Evolutionary conservation across 2,797 vertebrate genomes (phyloP).

Genomic region (Danio choprae): DNA sequence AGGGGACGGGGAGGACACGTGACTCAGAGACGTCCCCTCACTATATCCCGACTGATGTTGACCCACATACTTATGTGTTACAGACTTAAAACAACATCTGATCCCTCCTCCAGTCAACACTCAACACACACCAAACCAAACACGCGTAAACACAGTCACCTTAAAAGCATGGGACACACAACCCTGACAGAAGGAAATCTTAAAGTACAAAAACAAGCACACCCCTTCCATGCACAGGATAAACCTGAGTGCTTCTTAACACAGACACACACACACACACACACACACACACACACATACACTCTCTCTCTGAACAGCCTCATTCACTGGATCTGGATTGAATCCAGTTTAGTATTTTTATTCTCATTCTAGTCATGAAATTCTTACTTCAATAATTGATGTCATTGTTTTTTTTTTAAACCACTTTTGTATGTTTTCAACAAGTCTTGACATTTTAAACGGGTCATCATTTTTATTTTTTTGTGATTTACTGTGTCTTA

Average conservation of each 20-base stretch:
- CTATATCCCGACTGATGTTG: constrained; percentile 40
- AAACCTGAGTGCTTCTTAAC: constrained; percentile 32
- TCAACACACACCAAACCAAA: constrained; percentile 45
- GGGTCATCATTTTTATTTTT: constrained; percentile 38
- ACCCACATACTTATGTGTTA: constrained; percentile 50
- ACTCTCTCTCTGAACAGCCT: constrained; percentile 65
- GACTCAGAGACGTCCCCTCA: constrained; percentile 11
- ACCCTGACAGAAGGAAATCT: constrained; percentile 6
- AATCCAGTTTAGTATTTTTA: constrained; percentile 76
- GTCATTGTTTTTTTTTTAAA: constrained; percentile 67
- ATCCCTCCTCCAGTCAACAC: constrained; percentile 36
- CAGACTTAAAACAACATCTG: constrained; percentile 40
- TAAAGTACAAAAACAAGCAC: constrained; percentile 49
- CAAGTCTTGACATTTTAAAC: constrained; percentile 45
- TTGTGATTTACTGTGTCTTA: constrained; percentile 32
- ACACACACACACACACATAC: constrained; percentile 45
- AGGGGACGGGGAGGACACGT: constrained; percentile 60
- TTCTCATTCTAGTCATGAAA: constrained; percentile 78
- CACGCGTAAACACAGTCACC: constrained; percentile 27
- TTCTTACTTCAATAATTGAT: constrained; percentile 74
- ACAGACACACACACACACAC: constrained; percentile 24
- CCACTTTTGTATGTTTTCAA: constrained; percentile 53
- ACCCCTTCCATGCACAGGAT: constrained; percentile 24
- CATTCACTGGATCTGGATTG: constrained; percentile 74
- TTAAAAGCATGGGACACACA: constrained; percentile 35